Conservation (phyloP, 35 echinoderm and acorn worm species). For the Stichopus chloronotus region DNA sequence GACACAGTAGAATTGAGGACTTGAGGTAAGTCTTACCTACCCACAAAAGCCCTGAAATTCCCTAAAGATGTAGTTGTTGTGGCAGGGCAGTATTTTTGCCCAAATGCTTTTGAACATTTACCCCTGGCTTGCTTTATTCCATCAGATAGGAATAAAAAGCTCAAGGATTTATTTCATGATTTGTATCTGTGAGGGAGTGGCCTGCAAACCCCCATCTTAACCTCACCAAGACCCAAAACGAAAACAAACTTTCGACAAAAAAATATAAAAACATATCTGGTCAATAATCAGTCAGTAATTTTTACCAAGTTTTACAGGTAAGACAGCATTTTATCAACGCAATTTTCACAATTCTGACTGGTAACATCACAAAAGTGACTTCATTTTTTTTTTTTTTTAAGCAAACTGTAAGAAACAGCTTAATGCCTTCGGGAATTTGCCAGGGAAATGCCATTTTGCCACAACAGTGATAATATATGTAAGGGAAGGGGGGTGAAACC, state of each 20-base stretch:
- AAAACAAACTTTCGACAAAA: background rate
- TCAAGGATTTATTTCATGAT: background rate
- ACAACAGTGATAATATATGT: too few relatives aligned
- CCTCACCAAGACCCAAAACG: too few relatives aligned
- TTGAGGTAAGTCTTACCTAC: background rate
- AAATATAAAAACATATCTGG: background rate
- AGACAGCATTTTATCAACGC: too few relatives aligned
- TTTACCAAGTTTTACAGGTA: too few relatives aligned
- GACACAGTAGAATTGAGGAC: background rate
- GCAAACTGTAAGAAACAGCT: too few relatives aligned
- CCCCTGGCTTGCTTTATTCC: background rate
- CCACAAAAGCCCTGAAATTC: background rate
- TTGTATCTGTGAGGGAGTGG: background rate
- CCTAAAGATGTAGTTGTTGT: background rate
- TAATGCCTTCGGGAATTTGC: too few relatives aligned
- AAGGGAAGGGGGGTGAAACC: too few relatives aligned
- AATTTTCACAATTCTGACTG: too few relatives aligned
- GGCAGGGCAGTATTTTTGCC: background rate
- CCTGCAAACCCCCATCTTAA: background rate
- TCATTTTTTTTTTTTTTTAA: too few relatives aligned
- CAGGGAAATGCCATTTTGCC: too few relatives aligned
- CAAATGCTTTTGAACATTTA: background rate
- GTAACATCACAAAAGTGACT: too few relatives aligned
- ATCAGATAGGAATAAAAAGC: background rate
- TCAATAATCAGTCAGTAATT: background rate